Conservation (phyloP, 2,797 vertebrate genomes). For the Hapalemur alaotrensis region DNA sequence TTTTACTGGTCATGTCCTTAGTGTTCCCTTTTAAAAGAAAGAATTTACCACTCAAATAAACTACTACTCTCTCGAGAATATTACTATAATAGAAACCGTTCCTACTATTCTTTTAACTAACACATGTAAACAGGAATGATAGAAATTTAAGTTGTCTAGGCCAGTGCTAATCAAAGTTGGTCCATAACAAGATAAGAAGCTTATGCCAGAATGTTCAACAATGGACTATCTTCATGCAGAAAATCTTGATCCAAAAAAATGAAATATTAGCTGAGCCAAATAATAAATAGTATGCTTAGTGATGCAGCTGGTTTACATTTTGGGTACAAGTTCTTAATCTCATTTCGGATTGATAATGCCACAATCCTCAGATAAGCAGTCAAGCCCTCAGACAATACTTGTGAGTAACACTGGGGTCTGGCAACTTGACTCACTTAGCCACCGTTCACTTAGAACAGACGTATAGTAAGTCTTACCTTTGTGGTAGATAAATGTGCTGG, state of each 20-base stretch:
- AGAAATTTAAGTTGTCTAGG: not conserved
- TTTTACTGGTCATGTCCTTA: constrained; percentile 22
- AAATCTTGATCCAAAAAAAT: not conserved
- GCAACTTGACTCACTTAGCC: not conserved
- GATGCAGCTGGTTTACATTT: not conserved
- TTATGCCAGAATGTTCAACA: not conserved
- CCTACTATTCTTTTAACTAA: not conserved
- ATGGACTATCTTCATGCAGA: not conserved
- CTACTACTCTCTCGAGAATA: not conserved
- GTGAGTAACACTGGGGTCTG: not conserved
- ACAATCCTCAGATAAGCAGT: not conserved
- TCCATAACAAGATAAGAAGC: not conserved
- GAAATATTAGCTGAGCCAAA: not conserved
- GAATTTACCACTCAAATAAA: constrained; percentile 37
- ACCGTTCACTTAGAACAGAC: not conserved
- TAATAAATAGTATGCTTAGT: not conserved
- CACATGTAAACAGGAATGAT: not conserved
- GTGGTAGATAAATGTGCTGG: not conserved
- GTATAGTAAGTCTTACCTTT: not conserved
- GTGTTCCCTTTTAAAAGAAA: not conserved
- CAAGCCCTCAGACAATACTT: not conserved
- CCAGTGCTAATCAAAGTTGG: not conserved
- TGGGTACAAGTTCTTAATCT: not conserved
- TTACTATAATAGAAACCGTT: not conserved
- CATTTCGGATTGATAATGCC: not conserved